A percentile compares a stretch with the other conserved stretches of the same genome.
phyloP scores from a whole-genome alignment of 2,888 invertebrate genomes.

The Pristionchus fissidentatus region DNA sequence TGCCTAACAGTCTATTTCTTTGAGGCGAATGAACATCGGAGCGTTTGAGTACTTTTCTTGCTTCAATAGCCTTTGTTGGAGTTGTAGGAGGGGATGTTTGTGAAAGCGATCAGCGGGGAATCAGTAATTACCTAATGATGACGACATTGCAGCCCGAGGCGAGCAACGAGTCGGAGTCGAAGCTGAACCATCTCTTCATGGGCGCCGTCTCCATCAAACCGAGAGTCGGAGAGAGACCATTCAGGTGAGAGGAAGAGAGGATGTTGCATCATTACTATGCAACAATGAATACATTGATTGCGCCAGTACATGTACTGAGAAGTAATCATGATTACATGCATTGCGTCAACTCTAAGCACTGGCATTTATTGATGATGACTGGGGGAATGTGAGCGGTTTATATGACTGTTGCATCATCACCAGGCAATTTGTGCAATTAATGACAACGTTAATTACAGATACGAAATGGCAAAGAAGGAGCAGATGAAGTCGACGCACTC shows the following conservation, averaged over 20 bases:
- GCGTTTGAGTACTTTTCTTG: no score
- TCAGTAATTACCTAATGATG: background rate
- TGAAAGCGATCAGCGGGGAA: background rate
- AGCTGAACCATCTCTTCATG: slow-evolving; percentile 65
- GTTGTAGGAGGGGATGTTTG: background rate
- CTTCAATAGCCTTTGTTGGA: no score
- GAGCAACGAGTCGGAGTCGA: slow-evolving; percentile 56
- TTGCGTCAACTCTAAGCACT: no score
- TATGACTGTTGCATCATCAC: no score
- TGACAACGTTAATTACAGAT: background rate
- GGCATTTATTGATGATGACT: no score
- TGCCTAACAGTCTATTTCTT: no score
- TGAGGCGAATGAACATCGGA: no score
- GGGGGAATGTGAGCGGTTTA: no score
- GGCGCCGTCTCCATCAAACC: slow-evolving; percentile 56
- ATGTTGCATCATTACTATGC: background rate
- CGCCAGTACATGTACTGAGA: no score
- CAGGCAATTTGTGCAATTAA: background rate
- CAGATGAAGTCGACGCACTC: slow-evolving; percentile 70
- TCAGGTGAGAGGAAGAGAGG: slow-evolving; percentile 52
- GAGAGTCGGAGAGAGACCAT: slow-evolving; percentile 53
- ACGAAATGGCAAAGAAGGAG: slow-evolving; percentile 50
- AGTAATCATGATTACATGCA: no score
- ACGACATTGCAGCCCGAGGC: slow-evolving; percentile 6
- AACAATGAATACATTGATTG: no score